These are phyloP conservation scores for Coregonus sp. DNA, from an alignment of 2,797 vertebrate species.

Conservation along the genomic window DNA sequence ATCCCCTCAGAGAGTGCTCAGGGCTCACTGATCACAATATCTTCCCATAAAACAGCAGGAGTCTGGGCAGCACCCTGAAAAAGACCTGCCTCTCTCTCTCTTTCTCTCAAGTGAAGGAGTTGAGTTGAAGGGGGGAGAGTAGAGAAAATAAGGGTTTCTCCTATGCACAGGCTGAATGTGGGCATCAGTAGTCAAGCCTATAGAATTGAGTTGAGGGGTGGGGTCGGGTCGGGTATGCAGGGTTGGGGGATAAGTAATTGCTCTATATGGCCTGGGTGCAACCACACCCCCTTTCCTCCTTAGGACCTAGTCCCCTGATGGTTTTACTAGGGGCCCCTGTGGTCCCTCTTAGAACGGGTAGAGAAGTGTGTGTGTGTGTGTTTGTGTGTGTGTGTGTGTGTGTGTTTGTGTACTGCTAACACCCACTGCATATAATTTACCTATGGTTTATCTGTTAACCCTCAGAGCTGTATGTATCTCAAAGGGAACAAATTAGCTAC, in stretches of 20 bases:
- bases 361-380: too few relatives aligned
- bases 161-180: constrained; percentile 67
- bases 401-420: constrained; percentile 36
- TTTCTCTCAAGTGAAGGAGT: constrained; percentile 51
- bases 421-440: constrained; percentile 70
- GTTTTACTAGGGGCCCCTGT: constrained; percentile 71
- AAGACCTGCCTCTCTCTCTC: background rate
- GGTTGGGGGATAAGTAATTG: constrained; percentile 67
- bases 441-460: constrained; percentile 71
- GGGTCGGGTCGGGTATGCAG: constrained; percentile 18
- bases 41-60: constrained; percentile 68
- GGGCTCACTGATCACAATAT: too few relatives aligned
- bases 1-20: constrained; percentile 42
- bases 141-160: constrained; percentile 62
- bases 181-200: constrained; percentile 67
- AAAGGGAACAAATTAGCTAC: constrained; percentile 56
- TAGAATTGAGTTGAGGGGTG: constrained; percentile 56
- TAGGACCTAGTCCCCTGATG: constrained; percentile 52
- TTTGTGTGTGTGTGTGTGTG: too few relatives aligned
- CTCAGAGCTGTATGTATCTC: constrained; percentile 52
- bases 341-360: constrained; percentile 3
- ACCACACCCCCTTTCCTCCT: constrained; percentile 35
- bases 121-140: constrained; percentile 28
- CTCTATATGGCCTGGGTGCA: constrained; percentile 62
- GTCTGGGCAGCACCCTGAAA: constrained; percentile 40